Conservation (phyloP, 2,797 vertebrate genomes). For the Allobates femoralis region DNA sequence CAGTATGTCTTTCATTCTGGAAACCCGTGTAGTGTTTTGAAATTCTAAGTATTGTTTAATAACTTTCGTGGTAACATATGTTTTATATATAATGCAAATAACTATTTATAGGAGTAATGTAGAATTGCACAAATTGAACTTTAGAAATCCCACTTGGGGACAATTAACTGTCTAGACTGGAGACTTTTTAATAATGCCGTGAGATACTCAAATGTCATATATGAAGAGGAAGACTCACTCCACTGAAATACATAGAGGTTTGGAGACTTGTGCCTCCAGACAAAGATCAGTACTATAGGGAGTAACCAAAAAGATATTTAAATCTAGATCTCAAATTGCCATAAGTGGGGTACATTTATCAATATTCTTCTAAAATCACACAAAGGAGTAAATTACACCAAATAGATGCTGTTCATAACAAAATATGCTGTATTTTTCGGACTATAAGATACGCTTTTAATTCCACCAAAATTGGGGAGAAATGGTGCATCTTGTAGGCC, state of each 20-base stretch:
- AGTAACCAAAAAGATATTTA: too few species aligned
- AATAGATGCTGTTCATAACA: too few species aligned
- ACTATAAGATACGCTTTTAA: too few species aligned
- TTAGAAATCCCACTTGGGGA: neutral
- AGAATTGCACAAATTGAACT: neutral
- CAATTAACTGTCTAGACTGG: slow-evolving; percentile 21
- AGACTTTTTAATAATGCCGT: neutral
- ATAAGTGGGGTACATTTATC: too few species aligned
- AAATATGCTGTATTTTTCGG: too few species aligned
- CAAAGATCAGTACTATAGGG: neutral
- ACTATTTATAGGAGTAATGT: neutral
- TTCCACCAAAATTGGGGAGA: too few species aligned
- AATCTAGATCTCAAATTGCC: too few species aligned
- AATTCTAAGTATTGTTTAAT: neutral
- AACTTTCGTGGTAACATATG: neutral
- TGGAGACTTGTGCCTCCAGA: neutral
- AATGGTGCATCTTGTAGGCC: too few species aligned
- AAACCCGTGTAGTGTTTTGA: neutral
- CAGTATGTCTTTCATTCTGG: neutral
- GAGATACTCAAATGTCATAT: neutral
- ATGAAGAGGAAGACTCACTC: neutral
- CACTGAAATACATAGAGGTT: neutral
- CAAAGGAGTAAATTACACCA: too few species aligned
- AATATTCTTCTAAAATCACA: too few species aligned
- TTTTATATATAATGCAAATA: neutral